phyloP scores from a whole-genome alignment of 2,888 invertebrate genomes.

The Drosophila putrida region DNA sequence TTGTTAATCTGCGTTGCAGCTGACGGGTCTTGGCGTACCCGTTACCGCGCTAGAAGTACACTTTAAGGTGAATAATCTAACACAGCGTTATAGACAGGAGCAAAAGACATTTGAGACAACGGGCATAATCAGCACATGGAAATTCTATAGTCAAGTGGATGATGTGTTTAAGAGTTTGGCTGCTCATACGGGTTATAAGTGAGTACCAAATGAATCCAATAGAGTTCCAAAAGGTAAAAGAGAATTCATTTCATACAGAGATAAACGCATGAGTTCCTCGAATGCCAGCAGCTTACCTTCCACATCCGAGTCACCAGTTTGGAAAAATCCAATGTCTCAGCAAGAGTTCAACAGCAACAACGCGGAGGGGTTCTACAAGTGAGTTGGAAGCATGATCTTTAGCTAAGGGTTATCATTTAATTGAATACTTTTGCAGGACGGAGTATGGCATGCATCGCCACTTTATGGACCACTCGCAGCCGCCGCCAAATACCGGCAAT shows the following conservation, averaged over 20 bases:
- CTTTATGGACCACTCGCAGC: slow-evolving; percentile 84
- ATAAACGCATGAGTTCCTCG: slow-evolving; percentile 85
- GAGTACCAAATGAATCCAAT: slow-evolving; percentile 13
- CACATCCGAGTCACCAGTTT: slow-evolving; percentile 84
- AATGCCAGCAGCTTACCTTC: slow-evolving; percentile 84
- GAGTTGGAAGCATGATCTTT: neutral
- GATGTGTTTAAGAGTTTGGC: slow-evolving; percentile 85
- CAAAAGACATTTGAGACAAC: slow-evolving; percentile 85
- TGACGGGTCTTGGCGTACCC: slow-evolving; percentile 84
- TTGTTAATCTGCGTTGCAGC: slow-evolving; percentile 42
- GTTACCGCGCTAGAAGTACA: slow-evolving; percentile 85
- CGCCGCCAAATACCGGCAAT: slow-evolving; percentile 80
- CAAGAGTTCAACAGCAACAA: slow-evolving; percentile 85
- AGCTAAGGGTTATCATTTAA: neutral
- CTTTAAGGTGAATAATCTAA: slow-evolving; percentile 84
- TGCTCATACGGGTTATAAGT: slow-evolving; percentile 83
- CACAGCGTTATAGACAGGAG: slow-evolving; percentile 84
- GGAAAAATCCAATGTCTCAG: slow-evolving; percentile 85
- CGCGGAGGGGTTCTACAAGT: slow-evolving; percentile 85
- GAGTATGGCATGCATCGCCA: slow-evolving; percentile 85
- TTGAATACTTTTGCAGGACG: slow-evolving; percentile 67
- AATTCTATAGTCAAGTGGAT: slow-evolving; percentile 85
- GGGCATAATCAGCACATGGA: slow-evolving; percentile 85
- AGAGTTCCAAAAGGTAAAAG: accelerated
- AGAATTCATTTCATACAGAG: slow-evolving; percentile 62